phyloP scores from a whole-genome alignment of 2,888 invertebrate genomes.

The Lacanobia oleracea region DNA sequence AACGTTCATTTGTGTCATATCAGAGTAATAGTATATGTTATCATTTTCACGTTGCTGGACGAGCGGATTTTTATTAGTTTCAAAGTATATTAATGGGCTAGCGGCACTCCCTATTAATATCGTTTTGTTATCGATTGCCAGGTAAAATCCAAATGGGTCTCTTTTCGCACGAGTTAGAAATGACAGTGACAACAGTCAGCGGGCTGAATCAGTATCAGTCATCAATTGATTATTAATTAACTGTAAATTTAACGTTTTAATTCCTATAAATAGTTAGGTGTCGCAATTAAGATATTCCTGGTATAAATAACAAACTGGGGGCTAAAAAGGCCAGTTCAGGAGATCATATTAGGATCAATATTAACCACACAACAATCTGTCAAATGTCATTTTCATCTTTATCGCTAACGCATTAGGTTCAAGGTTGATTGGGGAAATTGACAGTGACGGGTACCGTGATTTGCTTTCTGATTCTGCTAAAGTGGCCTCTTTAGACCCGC shows the following conservation, averaged over 20 bases:
- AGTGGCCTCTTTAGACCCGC: too few species aligned
- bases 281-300: neutral
- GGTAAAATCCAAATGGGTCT: neutral
- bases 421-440: too few species aligned
- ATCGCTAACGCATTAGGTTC: too few species aligned
- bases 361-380: too few species aligned
- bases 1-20: constrained; percentile 41
- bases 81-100: neutral
- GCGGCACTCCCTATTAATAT: neutral
- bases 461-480: too few species aligned
- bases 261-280: neutral
- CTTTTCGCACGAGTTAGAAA: constrained; percentile 2
- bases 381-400: too few species aligned
- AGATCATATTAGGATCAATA: too few species aligned
- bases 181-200: neutral
- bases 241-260: neutral
- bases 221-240: constrained; percentile 13
- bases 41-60: constrained; percentile 40
- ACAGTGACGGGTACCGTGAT: too few species aligned
- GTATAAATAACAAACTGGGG: constrained; percentile 10
- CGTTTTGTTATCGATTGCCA: neutral
- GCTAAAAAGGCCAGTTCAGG: too few species aligned
- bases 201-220: neutral
- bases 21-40: constrained; percentile 34
- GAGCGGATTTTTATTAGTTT: constrained; percentile 15